Evolutionary conservation across 2,797 vertebrate genomes (phyloP).

Genomic region (Brachyalestes nurse): DNA sequence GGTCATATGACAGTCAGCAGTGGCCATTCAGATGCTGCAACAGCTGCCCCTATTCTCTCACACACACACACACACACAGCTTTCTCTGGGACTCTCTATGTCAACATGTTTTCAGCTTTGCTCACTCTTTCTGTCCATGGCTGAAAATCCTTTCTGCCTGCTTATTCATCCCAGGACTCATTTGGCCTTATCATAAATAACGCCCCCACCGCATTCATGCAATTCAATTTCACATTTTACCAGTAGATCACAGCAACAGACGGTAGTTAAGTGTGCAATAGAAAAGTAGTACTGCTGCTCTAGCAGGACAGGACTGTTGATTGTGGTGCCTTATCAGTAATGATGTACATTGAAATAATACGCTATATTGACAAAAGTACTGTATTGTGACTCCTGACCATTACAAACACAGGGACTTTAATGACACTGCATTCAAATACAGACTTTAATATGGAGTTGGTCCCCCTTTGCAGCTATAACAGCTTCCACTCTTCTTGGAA

Average conservation of each 20-base stretch:
- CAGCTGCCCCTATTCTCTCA: neutral
- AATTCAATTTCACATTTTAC: neutral
- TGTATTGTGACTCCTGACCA: no score
- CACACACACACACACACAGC: neutral
- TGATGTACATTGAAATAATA: no score
- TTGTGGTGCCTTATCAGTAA: no score
- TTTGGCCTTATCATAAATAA: neutral
- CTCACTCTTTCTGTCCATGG: neutral
- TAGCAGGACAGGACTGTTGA: no score
- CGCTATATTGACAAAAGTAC: no score
- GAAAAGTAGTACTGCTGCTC: rapidly evolving
- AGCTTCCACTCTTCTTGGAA: no score
- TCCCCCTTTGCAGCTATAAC: no score
- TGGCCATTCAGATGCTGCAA: conserved; percentile 5
- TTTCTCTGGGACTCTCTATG: neutral
- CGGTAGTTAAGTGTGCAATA: no score
- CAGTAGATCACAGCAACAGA: neutral
- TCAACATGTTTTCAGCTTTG: conserved; percentile 2
- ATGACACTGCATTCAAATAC: no score
- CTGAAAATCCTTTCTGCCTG: neutral
- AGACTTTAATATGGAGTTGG: rapidly evolving
- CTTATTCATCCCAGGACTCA: neutral
- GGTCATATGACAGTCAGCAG: conserved; percentile 6
- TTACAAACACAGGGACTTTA: no score
- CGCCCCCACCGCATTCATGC: neutral